These are phyloP conservation scores for Apodemia duryi DNA, from an alignment of 2,888 invertebrate species.

Conservation along the genomic window DNA sequence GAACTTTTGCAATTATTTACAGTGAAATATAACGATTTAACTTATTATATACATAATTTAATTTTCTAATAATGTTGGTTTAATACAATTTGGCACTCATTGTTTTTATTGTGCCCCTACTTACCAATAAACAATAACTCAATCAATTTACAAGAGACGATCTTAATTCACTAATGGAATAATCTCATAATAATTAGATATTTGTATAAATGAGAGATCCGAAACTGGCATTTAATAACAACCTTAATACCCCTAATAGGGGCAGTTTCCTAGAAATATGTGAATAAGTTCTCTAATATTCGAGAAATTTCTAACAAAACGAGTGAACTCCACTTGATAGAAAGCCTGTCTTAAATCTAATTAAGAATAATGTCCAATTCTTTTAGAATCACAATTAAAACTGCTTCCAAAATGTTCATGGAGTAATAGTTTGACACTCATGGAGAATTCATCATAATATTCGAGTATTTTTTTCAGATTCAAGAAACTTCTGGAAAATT, in stretches of 20 bases:
- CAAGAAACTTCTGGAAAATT: constrained; percentile 37
- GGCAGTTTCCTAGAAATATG: not conserved
- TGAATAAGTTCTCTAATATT: constrained; percentile 14
- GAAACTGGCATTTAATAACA: constrained; percentile 43
- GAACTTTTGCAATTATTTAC: constrained; percentile 38
- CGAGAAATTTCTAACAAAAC: constrained; percentile 16
- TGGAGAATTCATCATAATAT: constrained; percentile 14
- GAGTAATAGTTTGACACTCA: constrained; percentile 11
- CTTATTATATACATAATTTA: constrained; percentile 52
- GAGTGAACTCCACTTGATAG: not conserved
- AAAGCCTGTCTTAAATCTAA: constrained; percentile 11
- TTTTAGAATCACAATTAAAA: constrained; percentile 6
- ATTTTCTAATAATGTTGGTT: constrained; percentile 46
- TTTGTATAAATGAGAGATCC: constrained; percentile 69
- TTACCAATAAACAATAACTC: constrained; percentile 25
- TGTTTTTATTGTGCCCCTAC: constrained; percentile 26
- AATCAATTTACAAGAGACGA: constrained; percentile 34
- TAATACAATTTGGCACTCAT: constrained; percentile 49
- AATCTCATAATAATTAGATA: constrained; percentile 62
- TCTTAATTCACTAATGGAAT: constrained; percentile 77
- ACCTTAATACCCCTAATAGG: constrained; percentile 34
- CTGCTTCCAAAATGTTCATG: constrained; percentile 13
- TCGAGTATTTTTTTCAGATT: constrained; percentile 20
- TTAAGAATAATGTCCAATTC: constrained; percentile 9
- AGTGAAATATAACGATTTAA: constrained; percentile 41